phyloP scores from a whole-genome alignment of 2,113 vertebrate species.

The Notiomystis cincta region DNA sequence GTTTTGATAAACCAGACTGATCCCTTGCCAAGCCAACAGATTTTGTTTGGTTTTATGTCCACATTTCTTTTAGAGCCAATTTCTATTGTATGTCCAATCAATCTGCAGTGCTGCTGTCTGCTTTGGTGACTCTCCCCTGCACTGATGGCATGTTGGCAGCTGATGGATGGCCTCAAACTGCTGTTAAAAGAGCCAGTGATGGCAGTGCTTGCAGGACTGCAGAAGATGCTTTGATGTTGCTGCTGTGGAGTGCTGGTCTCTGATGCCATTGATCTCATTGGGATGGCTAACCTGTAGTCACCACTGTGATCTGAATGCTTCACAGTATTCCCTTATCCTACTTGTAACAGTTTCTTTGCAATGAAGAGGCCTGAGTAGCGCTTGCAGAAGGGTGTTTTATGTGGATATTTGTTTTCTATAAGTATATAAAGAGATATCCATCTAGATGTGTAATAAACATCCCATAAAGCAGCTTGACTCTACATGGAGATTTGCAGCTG shows the following conservation, averaged over 20 bases:
- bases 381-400: conserved; percentile 10
- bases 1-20: not conserved
- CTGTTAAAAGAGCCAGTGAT: not conserved
- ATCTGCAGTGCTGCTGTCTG: rapidly evolving
- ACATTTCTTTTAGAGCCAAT: not conserved
- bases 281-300: not conserved
- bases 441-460: conserved; percentile 54
- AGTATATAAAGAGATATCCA: conserved; percentile 46
- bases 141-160: not conserved
- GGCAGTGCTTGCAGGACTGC: not conserved
- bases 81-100: not conserved
- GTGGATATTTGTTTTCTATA: conserved; percentile 35
- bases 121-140: not conserved
- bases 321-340: not conserved
- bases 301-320: not conserved
- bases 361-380: not conserved
- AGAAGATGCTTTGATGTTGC: not conserved
- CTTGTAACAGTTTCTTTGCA: not conserved
- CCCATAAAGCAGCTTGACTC: conserved; percentile 41
- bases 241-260: rapidly evolving
- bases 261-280: not conserved
- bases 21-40: not conserved
- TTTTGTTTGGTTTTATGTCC: not conserved
- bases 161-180: not conserved
- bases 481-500: conserved; percentile 31